Base-by-base conservation (phyloP, 2,888 invertebrate genomes). In the Caenorhabditis doughertyi region DNA sequence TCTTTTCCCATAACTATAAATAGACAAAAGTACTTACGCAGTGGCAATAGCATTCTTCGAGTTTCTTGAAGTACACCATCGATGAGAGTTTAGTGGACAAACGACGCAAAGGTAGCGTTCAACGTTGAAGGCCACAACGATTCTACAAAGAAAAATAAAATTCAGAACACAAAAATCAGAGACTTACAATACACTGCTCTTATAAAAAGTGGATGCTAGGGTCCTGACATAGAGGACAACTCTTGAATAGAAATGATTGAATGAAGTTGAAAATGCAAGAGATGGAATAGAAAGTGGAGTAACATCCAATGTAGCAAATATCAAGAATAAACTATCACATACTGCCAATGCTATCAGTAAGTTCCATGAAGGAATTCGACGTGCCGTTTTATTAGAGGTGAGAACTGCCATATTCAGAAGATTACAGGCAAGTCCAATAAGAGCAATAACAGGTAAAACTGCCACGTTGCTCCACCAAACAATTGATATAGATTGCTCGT, bases 71-170 rank as follows among this genome's bases (percentile, higher is more conserved):
- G 89, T 90, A 67, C 91, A 89, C 49, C 88, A 70, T 27, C 89
- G 84, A 83, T 89, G 89, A 2, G 90, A 88, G 53, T 87, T 85
- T 42, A 91, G 79, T 7, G 92, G 92, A 65, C 87, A 87, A 49
- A 91, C 90, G n/a, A 91, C 92, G 72, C 89, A 91, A 18, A 91
- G 87, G 81, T 90, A 91, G n/a, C 92, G 81, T 77, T 91, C 92
- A 21, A 92, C 80, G 79, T 91, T 91, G 86, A 91, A 91, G 23
- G 91, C 90, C 8, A 91, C 89, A 2, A 91, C 92, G 35, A 91
- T 88, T 71, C 91, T 91, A 18, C 13, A 47, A 47, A 39, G 32
- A 65, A 51, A 11, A 11, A 11, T 9, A 64, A 32, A 5, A n/a
- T 4, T 29, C 3, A 47, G 13, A 47, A 44, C 9, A n/a, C 11